These are phyloP conservation scores for Sebastes nivosus DNA, from an alignment of 2,797 vertebrate species.

Conservation along the genomic window DNA sequence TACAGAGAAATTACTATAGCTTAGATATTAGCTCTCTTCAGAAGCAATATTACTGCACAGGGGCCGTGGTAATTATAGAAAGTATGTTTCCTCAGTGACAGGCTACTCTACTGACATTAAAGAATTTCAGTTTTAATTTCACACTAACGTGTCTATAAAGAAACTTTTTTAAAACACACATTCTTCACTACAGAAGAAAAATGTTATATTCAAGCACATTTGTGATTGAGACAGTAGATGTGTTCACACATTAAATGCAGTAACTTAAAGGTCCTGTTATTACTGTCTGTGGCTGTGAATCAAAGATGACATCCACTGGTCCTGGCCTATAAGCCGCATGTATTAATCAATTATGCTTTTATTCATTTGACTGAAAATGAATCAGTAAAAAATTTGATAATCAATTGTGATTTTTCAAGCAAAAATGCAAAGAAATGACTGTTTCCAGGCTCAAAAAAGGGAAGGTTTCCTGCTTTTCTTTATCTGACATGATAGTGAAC, in stretches of 20 bases:
- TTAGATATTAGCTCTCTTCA: constrained; percentile 7
- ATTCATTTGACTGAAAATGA: neutral
- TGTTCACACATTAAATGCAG: constrained; percentile 18
- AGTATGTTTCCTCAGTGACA: constrained; percentile 7
- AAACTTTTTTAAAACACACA: neutral
- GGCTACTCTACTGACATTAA: neutral
- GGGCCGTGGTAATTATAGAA: constrained; percentile 18
- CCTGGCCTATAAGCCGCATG: neutral
- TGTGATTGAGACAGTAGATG: neutral
- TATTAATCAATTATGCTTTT: neutral
- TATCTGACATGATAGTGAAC: neutral
- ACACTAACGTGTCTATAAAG: constrained; percentile 1
- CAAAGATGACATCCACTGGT: constrained; percentile 4
- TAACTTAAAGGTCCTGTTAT: constrained; percentile 13
- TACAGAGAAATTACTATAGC: neutral
- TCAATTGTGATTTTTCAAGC: neutral
- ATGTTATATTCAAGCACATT: neutral
- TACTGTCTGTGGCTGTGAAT: constrained; percentile 19
- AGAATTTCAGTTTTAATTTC: constrained; percentile 23
- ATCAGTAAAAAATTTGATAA: neutral
- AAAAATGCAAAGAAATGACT: neutral
- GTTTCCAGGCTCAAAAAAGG: neutral
- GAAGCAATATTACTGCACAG: constrained; percentile 19
- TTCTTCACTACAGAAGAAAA: neutral
- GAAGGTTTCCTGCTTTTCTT: neutral